Base-by-base conservation (phyloP, 92 coral and sea anemone genomes). In the Scolanthus callimorphus region DNA sequence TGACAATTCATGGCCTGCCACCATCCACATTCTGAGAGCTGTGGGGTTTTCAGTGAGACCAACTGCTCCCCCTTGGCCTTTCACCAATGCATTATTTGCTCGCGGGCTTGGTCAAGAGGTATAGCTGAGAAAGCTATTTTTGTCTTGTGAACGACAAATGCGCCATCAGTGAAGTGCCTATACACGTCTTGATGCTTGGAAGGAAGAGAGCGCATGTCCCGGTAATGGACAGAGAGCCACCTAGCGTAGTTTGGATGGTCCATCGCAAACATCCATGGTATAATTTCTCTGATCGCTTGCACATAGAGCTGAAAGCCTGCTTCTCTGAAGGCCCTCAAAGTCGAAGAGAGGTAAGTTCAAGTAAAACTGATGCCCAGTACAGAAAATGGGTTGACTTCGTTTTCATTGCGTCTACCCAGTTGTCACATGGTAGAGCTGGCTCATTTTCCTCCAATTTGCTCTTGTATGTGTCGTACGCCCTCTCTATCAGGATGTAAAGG, bases 191-290 rank as follows among this genome's bases (percentile, higher is more conserved):
- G 66, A 50, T 55, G 72, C 63, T 51, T 66, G 51, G 74, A 69
- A 2, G 52, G 49, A 20, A 78, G 72, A 29, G 70, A 54, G 22
- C 49, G 39, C 67, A 54, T 55, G 46, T 62, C 67, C 27, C 73
- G 51, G 50, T 67, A 67, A 56, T 82, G 83, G 26, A 82, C 83
- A 29, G 89, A 53, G 26, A 76, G 74, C n/a, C n/a, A n/a, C n/a
- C n/a, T n/a, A n/a, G n/a, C n/a, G n/a, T n/a, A n/a, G n/a, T n/a
- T n/a, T n/a, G 62, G 54, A 22, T 65, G 77, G 27, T 77, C 73
- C 72, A 73, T 57, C 12, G 82, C 81, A 72, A 84, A 78, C 73
- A 84, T 49, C 77, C 90, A 78, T 9, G 85, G 82, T 29, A 73
- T 45, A 31, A 78, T 54, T 68, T 73, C 54, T 58, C 73, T 48